These are phyloP conservation scores for Balanococcus diminutus DNA, from an alignment of 2,888 invertebrate species.

Conservation along the genomic window DNA sequence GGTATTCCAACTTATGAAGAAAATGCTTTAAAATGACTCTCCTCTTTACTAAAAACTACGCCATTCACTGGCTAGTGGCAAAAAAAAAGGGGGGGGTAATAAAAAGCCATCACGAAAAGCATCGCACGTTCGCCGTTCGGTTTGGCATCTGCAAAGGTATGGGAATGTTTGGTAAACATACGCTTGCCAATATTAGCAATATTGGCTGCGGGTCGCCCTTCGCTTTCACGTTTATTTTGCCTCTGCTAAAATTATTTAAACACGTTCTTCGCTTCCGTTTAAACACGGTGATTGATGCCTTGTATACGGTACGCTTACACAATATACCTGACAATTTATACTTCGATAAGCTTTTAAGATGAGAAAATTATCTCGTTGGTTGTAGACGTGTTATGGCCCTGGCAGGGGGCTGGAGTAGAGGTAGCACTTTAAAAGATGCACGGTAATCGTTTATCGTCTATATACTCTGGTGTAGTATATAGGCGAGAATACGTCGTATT, in stretches of 20 bases:
- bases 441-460: constrained; percentile 13
- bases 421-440: not conserved
- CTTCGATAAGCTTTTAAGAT: constrained; percentile 23
- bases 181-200: constrained; percentile 1
- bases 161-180: not conserved
- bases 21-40: not conserved
- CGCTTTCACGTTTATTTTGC: not conserved
- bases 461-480: not conserved
- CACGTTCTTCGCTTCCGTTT: not conserved
- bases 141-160: not conserved
- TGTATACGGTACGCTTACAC: not conserved
- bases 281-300: constrained; percentile 26
- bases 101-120: not conserved
- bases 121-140: not conserved
- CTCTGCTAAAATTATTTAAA: not conserved
- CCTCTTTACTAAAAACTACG: too few relatives aligned
- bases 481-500: not conserved
- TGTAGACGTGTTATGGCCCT: not conserved
- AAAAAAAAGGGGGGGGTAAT: too few relatives aligned
- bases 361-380: constrained; percentile 2
- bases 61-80: too few relatives aligned
- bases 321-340: constrained; percentile 31
- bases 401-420: not conserved
- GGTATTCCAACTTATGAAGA: too few relatives aligned
- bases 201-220: not conserved